phyloP scores from a whole-genome alignment of 2,113 vertebrate genomes.

The Scomber japonicus region DNA sequence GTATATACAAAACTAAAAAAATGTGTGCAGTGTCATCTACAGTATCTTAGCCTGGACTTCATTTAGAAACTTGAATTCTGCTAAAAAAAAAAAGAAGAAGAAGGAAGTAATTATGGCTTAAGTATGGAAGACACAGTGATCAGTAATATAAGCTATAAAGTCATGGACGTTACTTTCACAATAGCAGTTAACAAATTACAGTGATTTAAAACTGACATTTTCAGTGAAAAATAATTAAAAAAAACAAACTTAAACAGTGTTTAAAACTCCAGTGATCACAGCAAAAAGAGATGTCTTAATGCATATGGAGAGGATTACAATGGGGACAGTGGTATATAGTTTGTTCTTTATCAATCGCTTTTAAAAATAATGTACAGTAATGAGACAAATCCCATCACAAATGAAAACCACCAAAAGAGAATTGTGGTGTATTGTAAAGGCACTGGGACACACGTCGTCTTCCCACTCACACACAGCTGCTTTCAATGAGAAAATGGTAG shows the following conservation, averaged over 20 bases:
- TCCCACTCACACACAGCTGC: constrained; percentile 79
- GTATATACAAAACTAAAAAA: constrained; percentile 31
- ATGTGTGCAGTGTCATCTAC: constrained; percentile 26
- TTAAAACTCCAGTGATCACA: constrained; percentile 66
- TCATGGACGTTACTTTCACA: constrained; percentile 38
- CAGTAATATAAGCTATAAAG: constrained; percentile 46
- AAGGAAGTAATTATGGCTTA: constrained; percentile 25
- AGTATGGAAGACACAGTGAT: constrained; percentile 38
- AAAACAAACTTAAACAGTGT: constrained; percentile 30
- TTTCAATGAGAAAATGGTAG: constrained; percentile 82
- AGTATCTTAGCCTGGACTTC: constrained; percentile 29
- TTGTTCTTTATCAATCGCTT: constrained; percentile 63
- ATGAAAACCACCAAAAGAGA: constrained; percentile 24
- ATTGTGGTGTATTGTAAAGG: constrained; percentile 31
- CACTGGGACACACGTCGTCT: constrained; percentile 24
- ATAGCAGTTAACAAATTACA: constrained; percentile 43
- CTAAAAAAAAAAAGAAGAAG: not conserved
- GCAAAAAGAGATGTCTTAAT: constrained; percentile 66
- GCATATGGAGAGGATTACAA: constrained; percentile 46
- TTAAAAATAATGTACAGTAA: constrained; percentile 65
- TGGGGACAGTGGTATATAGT: constrained; percentile 45
- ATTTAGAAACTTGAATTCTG: constrained; percentile 22
- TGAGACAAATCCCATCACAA: constrained; percentile 53
- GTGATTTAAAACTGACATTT: constrained; percentile 51
- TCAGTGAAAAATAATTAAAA: constrained; percentile 49